Evolutionary conservation across 2,113 vertebrate species (phyloP), one percentile per base, ranked within the genome.

Genomic region (Alligator sinensis): DNA sequence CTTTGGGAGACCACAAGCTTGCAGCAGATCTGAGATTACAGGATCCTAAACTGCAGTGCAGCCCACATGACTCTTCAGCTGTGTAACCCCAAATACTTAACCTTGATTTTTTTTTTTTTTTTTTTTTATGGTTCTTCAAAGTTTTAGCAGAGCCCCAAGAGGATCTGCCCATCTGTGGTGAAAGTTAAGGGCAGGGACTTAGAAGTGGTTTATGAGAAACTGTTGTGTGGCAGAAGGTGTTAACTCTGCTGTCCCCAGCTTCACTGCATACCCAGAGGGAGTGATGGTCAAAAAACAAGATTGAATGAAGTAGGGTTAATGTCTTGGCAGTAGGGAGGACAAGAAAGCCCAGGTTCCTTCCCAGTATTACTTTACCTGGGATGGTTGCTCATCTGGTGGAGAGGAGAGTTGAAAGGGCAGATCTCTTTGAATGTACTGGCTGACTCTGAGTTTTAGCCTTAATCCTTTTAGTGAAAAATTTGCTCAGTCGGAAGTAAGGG

Each of bases 351-450:
- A 3, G 30, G 54, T 64, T 94, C 24, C 90, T 54, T 95, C 18
- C 28, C 78, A 89, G 21, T 3, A 17, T 89, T 58, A 61, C 55
- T 94, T 82, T 22, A 74, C 80, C 86, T 90, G 62, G 6, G 21
- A 24, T 24, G 59, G 21, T 77, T 28, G 6, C 82, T 84, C 74
- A 97, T 63, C 14, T 5, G 5, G 4, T 87, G 58, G 90, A 81
- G 64, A 92, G 60, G 6, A 55, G 75, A 93, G 54, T 0, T 89
- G 80, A 78, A 78, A 95, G 38, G n/a, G 21, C 47, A 84, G 78
- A 82, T 80, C 34, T 18, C 84, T 94, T 89, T 83, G 92, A 92
- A 61, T 25, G 77, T 96, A 94, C 90, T 61, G 7, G 30, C 78
- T 91, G 81, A 79, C 30, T 63, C 64, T 91, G 92, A 91, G 47